These are phyloP conservation scores for Prosopocoilus inquinatus DNA, from an alignment of 2,888 invertebrate genomes.

Conservation along the genomic window DNA sequence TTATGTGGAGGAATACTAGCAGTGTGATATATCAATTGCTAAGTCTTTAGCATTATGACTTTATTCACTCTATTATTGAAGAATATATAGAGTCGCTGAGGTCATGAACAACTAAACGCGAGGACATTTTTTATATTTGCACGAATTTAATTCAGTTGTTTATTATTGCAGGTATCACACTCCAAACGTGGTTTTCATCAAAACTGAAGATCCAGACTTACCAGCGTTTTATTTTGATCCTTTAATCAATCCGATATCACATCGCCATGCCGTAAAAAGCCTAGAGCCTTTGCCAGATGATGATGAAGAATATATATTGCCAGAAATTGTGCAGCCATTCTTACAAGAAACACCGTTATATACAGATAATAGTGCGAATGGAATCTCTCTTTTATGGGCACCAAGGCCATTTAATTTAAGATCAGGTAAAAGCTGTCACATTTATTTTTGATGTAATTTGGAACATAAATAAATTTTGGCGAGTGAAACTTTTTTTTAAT, in stretches of 20 bases:
- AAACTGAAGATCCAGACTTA: conserved; percentile 99
- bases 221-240: conserved; percentile 99
- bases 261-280: conserved; percentile 79
- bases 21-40: conserved; percentile 53
- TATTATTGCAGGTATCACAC: conserved; percentile 85
- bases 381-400: conserved; percentile 95
- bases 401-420: conserved; percentile 97
- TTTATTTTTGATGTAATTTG: conserved; percentile 9
- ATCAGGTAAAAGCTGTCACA: conserved; percentile 64
- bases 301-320: conserved; percentile 90
- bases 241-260: conserved; percentile 97
- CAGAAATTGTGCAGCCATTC: conserved; percentile 88
- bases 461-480: not conserved
- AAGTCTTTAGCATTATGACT: conserved; percentile 42
- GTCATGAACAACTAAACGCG: conserved; percentile 51
- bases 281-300: conserved; percentile 89
- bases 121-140: not conserved
- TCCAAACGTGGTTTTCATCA: conserved; percentile 98
- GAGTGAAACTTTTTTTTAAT: not conserved
- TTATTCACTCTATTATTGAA: conserved; percentile 57
- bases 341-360: conserved; percentile 94
- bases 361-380: conserved; percentile 98
- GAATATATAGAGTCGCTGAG: conserved; percentile 56
- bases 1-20: conserved; percentile 54
- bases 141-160: not conserved